Evolutionary conservation across 2,888 invertebrate genomes (phyloP).

Genomic region (Synanthedon myopaeformis): DNA sequence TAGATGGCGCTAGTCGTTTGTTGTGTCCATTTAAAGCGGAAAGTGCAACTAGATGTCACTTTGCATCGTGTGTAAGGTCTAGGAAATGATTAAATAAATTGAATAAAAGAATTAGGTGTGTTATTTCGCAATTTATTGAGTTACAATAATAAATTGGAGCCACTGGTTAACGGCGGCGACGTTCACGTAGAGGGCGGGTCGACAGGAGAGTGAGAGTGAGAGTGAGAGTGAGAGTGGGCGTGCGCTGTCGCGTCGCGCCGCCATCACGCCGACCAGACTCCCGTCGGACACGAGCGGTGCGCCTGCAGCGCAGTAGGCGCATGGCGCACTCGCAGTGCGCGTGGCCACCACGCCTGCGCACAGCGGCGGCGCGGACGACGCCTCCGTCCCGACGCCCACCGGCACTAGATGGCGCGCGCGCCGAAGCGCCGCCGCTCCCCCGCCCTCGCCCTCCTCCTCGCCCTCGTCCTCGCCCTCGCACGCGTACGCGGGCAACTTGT

Average conservation of each 20-base stretch:
- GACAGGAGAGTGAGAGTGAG: constrained; percentile 38
- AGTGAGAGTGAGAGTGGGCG: no score
- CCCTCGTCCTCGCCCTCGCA: no score
- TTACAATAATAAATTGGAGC: constrained; percentile 22
- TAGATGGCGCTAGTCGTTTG: no score
- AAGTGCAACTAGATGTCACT: no score
- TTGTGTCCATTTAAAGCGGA: no score
- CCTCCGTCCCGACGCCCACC: constrained; percentile 1
- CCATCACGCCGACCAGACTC: constrained; percentile 31
- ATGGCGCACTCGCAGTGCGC: constrained; percentile 19
- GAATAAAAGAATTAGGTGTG: no score
- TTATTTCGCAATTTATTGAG: constrained; percentile 8
- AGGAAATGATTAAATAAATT: no score
- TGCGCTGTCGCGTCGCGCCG: constrained; percentile 31
- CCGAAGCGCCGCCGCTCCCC: constrained; percentile 7
- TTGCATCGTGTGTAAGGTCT: no score
- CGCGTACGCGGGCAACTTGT: constrained; percentile 14
- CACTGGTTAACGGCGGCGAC: constrained; percentile 30
- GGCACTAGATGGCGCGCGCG: constrained; percentile 7
- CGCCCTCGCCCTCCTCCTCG: no score
- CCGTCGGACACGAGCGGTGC: constrained; percentile 31
- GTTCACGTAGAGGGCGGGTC: constrained; percentile 37
- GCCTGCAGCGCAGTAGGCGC: constrained; percentile 46
- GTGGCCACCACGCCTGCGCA: constrained; percentile 7
- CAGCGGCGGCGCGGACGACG: background rate